Conservation (phyloP, 2,113 vertebrate species). For the Tetraodon nigroviridis region DNA sequence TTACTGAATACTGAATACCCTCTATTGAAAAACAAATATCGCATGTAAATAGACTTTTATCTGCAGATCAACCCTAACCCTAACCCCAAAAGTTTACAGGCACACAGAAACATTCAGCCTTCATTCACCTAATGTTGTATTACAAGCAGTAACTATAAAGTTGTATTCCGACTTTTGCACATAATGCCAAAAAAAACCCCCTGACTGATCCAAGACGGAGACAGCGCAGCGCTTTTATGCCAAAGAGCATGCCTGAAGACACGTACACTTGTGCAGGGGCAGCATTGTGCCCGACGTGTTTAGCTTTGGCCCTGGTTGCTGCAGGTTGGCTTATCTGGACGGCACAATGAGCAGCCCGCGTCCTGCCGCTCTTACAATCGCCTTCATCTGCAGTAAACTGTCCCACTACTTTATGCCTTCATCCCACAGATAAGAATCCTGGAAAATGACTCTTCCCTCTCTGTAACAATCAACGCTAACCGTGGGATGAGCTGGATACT, state of each 20-base stretch:
- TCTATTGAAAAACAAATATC: no score
- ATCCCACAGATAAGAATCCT: constrained; percentile 51
- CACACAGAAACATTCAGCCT: not conserved
- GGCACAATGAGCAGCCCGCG: constrained; percentile 57
- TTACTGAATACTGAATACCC: no score
- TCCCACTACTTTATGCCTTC: constrained; percentile 58
- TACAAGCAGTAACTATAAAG: not conserved
- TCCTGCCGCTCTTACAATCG: constrained; percentile 60
- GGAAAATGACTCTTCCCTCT: constrained; percentile 24
- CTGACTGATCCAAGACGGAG: constrained; percentile 12
- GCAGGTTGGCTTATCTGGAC: constrained; percentile 72
- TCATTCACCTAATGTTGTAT: not conserved
- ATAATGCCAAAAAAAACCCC: constrained; percentile 6
- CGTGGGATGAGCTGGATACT: constrained; percentile 38
- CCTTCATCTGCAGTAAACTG: constrained; percentile 67
- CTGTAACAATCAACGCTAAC: constrained; percentile 33
- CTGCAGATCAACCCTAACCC: no score
- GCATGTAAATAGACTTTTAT: no score
- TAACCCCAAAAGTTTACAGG: not conserved
- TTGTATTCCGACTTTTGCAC: not conserved
- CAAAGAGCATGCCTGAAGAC: constrained; percentile 59
- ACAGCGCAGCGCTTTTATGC: constrained; percentile 36
- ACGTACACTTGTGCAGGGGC: constrained; percentile 66
- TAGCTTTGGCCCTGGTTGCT: constrained; percentile 57
- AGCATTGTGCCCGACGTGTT: constrained; percentile 53